Evolutionary conservation across 2,113 vertebrate genomes (phyloP).

Genomic region (Cynoglossus semilaevis): DNA sequence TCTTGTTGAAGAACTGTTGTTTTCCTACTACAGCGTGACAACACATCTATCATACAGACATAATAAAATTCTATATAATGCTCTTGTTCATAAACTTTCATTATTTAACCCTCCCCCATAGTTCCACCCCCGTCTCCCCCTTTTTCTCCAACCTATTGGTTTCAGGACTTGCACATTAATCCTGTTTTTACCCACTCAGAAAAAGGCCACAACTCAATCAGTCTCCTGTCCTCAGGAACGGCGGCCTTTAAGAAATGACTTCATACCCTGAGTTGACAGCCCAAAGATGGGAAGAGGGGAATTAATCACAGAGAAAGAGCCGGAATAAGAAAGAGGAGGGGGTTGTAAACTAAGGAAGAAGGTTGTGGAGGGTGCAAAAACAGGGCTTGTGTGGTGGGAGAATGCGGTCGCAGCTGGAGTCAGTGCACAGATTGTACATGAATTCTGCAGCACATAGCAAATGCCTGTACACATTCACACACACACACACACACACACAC

Average conservation of each 20-base stretch:
- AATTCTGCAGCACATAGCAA: slow-evolving; percentile 27
- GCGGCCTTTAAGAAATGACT: slow-evolving; percentile 69
- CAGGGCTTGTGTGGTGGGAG: slow-evolving; percentile 25
- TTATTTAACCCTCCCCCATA: slow-evolving; percentile 50
- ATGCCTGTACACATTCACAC: background rate
- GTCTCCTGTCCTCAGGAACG: slow-evolving; percentile 64
- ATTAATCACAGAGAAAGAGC: slow-evolving; percentile 72
- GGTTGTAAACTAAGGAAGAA: slow-evolving; percentile 14
- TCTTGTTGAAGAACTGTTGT: background rate
- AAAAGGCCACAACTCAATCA: slow-evolving; percentile 78
- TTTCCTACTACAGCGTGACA: slow-evolving; percentile 6
- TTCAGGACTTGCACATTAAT: slow-evolving; percentile 68
- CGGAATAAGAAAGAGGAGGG: slow-evolving; percentile 44
- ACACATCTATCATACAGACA: slow-evolving; percentile 23
- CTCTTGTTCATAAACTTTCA: slow-evolving; percentile 56
- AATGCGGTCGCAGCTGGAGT: slow-evolving; percentile 14
- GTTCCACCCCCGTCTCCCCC: slow-evolving; percentile 17
- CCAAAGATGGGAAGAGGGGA: slow-evolving; percentile 55
- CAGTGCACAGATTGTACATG: slow-evolving; percentile 54
- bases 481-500: slow-evolving; percentile 19
- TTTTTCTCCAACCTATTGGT: slow-evolving; percentile 33
- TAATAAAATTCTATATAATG: slow-evolving; percentile 21
- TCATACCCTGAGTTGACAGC: slow-evolving; percentile 64
- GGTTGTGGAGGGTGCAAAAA: slow-evolving; percentile 26
- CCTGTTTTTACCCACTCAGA: slow-evolving; percentile 75